Conservation (phyloP, 2,888 invertebrate species). For the Drosophila rubida region DNA sequence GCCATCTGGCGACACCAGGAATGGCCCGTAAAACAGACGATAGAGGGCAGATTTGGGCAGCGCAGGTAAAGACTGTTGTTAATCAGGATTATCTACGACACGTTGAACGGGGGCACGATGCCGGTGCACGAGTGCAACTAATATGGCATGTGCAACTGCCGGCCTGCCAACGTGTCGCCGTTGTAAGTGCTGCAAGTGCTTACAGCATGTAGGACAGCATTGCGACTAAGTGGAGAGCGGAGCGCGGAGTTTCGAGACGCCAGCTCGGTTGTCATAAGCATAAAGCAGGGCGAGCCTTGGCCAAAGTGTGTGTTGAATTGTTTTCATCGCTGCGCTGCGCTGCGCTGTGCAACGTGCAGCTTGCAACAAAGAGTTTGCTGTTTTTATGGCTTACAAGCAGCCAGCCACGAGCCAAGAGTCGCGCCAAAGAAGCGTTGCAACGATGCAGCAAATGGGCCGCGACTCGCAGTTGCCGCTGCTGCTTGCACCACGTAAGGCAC, state of each 20-base stretch:
- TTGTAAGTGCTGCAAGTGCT: conserved; percentile 5
- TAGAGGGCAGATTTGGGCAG: conserved; percentile 18
- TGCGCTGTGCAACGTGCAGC: conserved; percentile 46
- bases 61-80: conserved; percentile 38
- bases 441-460: conserved; percentile 44
- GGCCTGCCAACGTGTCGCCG: not conserved
- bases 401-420: conserved; percentile 23
- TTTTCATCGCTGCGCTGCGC: conserved; percentile 35
- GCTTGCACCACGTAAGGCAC: conserved; percentile 1
- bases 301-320: conserved; percentile 51
- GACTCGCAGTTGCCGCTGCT: not conserved
- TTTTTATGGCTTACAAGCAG: conserved; percentile 46
- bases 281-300: conserved; percentile 5
- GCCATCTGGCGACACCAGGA: conserved; percentile 47
- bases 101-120: conserved; percentile 13
- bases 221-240: too few relatives aligned
- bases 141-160: conserved; percentile 35
- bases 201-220: too few relatives aligned
- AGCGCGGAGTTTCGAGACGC: too few relatives aligned
- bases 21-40: conserved; percentile 35
- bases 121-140: conserved; percentile 40
- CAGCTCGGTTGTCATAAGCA: conserved; percentile 13
- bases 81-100: conserved; percentile 56
- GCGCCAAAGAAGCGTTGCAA: conserved; percentile 29
- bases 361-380: conserved; percentile 64